These are phyloP conservation scores for Geothlypis trichas DNA, from an alignment of 2,113 vertebrate genomes.

Conservation along the genomic window DNA sequence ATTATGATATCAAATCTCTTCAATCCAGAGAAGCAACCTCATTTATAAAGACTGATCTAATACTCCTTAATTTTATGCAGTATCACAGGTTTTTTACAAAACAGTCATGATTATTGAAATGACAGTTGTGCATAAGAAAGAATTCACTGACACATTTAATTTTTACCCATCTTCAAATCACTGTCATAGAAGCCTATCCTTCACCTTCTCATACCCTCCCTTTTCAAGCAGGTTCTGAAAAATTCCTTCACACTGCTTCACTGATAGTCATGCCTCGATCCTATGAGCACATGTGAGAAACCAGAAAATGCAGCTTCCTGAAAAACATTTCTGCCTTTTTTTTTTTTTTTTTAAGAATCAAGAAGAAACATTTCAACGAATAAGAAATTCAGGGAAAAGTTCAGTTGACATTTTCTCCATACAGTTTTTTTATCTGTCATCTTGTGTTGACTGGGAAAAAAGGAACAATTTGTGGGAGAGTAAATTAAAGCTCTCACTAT, in stretches of 20 bases:
- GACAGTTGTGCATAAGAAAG: background rate
- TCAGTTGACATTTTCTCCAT: background rate
- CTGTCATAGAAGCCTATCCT: background rate
- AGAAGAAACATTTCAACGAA: background rate
- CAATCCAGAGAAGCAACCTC: background rate
- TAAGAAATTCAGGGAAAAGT: background rate
- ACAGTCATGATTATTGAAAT: background rate
- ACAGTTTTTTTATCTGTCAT: background rate
- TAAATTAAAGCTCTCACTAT: background rate
- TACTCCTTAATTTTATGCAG: background rate
- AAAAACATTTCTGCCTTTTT: rapidly evolving
- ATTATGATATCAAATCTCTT: background rate
- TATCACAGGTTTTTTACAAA: background rate
- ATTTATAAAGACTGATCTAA: background rate
- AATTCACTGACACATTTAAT: background rate
- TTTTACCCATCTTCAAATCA: background rate
- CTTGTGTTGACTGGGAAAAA: background rate
- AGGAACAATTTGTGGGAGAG: background rate
- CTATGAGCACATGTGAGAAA: background rate
- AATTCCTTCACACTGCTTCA: background rate
- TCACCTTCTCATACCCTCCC: background rate
- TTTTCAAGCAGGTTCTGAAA: background rate
- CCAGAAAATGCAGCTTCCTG: background rate
- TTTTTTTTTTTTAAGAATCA: background rate
- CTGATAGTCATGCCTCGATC: background rate